phyloP scores from a whole-genome alignment of 2,888 invertebrate genomes.

The Pachydiplax longipennis region DNA sequence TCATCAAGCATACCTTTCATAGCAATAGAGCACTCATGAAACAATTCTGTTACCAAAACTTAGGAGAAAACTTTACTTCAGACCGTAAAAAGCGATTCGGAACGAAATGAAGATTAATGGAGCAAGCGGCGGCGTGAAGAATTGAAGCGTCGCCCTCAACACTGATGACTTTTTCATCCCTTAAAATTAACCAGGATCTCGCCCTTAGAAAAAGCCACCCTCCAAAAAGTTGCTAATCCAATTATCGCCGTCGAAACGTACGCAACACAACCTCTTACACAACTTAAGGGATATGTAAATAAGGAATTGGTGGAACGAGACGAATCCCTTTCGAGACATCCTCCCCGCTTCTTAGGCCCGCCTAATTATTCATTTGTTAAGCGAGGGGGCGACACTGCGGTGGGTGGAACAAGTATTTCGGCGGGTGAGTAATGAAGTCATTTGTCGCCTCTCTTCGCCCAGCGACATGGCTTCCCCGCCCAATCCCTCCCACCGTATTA shows the following conservation, averaged over 20 bases:
- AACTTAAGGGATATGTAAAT: no score
- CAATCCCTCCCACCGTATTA: neutral
- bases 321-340: neutral
- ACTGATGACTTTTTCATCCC: neutral
- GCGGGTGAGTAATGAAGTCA: slow-evolving; percentile 34
- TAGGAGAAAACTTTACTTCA: no score
- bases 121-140: no score
- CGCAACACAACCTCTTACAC: no score
- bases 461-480: neutral
- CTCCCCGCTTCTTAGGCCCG: neutral
- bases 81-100: no score
- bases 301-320: no score
- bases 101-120: no score
- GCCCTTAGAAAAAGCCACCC: neutral
- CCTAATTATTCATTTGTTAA: slow-evolving; percentile 39
- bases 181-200: neutral
- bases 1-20: no score
- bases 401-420: slow-evolving; percentile 26
- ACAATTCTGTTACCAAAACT: no score
- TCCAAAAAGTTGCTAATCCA: neutral
- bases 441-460: slow-evolving; percentile 20
- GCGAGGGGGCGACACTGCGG: slow-evolving; percentile 24
- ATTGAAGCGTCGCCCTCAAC: neutral
- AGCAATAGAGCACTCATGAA: no score
- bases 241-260: no score